Percentiles rank a stretch among this genome's conserved stretches.
Conservation (phyloP, 2,113 vertebrate genomes). For the Naja naja region DNA sequence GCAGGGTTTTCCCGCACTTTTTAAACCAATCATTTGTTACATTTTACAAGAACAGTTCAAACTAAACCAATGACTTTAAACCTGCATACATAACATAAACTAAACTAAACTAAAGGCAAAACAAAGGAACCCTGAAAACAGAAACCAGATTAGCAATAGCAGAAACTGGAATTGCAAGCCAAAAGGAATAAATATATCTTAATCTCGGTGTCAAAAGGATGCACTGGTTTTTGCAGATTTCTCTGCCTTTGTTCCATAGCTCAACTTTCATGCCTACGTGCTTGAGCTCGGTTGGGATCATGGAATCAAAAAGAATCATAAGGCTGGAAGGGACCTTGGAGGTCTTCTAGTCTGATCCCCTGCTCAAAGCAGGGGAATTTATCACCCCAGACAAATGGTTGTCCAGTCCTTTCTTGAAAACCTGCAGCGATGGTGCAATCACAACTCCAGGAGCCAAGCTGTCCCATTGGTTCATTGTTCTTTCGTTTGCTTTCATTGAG, state of each 20-base stretch:
- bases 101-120: background rate
- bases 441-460: background rate
- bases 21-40: too few species aligned
- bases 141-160: background rate
- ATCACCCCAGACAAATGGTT: background rate
- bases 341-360: background rate
- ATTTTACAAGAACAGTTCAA: too few species aligned
- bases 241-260: background rate
- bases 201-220: background rate
- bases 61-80: too few species aligned
- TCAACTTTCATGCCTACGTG: background rate
- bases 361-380: background rate
- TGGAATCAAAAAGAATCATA: background rate
- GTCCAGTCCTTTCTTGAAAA: background rate
- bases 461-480: background rate
- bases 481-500: background rate
- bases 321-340: background rate
- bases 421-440: background rate
- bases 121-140: background rate
- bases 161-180: background rate
- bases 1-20: too few species aligned
- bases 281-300: background rate
- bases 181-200: background rate
- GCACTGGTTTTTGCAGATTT: background rate
- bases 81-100: too few species aligned